phyloP scores from a whole-genome alignment of 2,888 invertebrate species.

The Drosophila villosipedis region DNA sequence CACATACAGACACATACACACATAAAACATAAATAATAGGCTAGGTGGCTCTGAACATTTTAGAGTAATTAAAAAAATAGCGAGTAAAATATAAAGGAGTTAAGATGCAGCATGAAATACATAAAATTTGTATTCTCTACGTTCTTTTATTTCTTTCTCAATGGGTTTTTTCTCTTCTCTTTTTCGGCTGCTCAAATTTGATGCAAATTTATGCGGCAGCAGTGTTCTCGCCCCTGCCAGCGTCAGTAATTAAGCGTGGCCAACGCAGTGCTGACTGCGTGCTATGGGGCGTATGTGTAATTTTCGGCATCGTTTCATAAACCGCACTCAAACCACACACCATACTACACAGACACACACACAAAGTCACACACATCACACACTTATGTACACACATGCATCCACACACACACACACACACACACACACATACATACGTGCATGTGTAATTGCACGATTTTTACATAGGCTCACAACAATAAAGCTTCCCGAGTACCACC shows the following conservation, averaged over 20 bases:
- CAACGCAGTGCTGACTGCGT: constrained; percentile 63
- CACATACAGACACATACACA: constrained; percentile 17
- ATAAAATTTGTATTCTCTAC: constrained; percentile 56
- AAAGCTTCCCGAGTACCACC: constrained; percentile 65
- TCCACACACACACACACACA: constrained; percentile 16
- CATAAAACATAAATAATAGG: constrained; percentile 59
- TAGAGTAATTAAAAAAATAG: constrained; percentile 80
- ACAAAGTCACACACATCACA: constrained; percentile 56
- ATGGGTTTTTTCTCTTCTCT: constrained; percentile 9
- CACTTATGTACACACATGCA: constrained; percentile 22
- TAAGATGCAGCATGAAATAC: constrained; percentile 65
- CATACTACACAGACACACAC: constrained; percentile 23
- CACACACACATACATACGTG: constrained; percentile 19
- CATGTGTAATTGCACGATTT: constrained; percentile 73
- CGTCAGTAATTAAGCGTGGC: constrained; percentile 76
- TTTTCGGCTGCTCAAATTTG: constrained; percentile 60
- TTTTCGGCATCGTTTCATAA: constrained; percentile 81
- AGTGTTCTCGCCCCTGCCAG: constrained; percentile 21
- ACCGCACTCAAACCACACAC: constrained; percentile 63
- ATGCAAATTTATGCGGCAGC: constrained; percentile 76
- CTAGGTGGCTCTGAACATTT: constrained; percentile 75
- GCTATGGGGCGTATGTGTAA: constrained; percentile 81
- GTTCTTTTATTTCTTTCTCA: constrained; percentile 9
- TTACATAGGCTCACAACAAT: constrained; percentile 80
- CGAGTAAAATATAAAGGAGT: constrained; percentile 59